Evolutionary conservation across 1,140 invertebrate species (phyloP), one percentile per base, ranked within the genome.

Genomic region (Euura lappo): DNA sequence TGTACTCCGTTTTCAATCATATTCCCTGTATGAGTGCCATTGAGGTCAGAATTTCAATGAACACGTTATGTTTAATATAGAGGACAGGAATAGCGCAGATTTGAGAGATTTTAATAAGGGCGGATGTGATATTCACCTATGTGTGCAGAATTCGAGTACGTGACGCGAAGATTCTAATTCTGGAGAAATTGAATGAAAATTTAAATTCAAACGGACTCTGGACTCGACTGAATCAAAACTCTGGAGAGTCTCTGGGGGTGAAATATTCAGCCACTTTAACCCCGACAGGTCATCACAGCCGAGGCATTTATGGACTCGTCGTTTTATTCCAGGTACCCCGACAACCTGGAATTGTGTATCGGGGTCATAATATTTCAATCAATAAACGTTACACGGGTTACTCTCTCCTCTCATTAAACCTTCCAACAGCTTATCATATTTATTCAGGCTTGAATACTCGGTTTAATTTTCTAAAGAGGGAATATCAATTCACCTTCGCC

Each of bases 41-140:
- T 60, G 51, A 60, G 51, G 51, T 60, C 51, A 60, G 51, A 60
- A 60, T 60, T 60, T 60, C 51, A 60, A 60, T 60, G 8, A 60
- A 60, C 51, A n/a, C 13, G 51, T n/a, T 28, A 28, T 28, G 28
- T 28, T 28, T 28, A 1, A 28, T 28, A 28, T 28, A 28, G 28
- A 28, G 28, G 28, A 28, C 28, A 28, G 28, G 28, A 28, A 28
- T 28, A 28, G 28, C 51, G 51, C 51, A n/a, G 13, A 60, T n/a
- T n/a, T 60, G 51, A 8, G 51, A 60, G 51, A 60, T 60, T 60
- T 60, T 60, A 6, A 60, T 28, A 28, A 28, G 10, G 13, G 13
- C 51, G 51, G 8, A 8, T 60, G 10, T 8, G 13, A 3, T 8
- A 11, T 3, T n/a, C 8, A 60, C 8, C 51, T 8, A 60, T 11